Evolutionary conservation across 1,140 invertebrate species (phyloP), one percentile per base, ranked within the genome.

Genomic region (Teleogryllus occipitalis): DNA sequence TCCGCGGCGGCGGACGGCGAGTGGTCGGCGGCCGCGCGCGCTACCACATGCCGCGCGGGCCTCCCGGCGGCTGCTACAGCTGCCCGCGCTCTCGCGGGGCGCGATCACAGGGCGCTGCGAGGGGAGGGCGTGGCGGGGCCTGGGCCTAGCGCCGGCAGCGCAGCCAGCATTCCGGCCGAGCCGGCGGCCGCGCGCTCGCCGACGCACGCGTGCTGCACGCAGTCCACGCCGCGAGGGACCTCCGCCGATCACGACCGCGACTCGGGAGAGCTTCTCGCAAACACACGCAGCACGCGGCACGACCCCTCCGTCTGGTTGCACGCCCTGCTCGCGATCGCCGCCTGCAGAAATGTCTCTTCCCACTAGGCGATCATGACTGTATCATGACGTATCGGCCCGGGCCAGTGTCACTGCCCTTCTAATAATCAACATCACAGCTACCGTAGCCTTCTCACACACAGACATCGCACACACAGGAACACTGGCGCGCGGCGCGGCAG

Each of bases 371-470:
- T 54, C 54, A 65, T 65, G 54, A 65, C 39, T 18, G 65, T 78
- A 65, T 78, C 78, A 77, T 48, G 76, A 77, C 78, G 48, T 47
- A 78, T 73, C 78, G 72, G 54, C 47, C 47, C 78, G 65, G 54
- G 18, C 65, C 49, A 78, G 78, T 78, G 78, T 78, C 78, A 78
- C 78, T 78, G 78, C n/a, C 78, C 22, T 21, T 46, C 78, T 78
- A 78, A 78, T 78, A 47, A 78, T 49, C 78, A 73, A 27, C 78
- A 78, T 74, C 78, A 15, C 65, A 65, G 22, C 78, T 47, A 49
- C 54, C 54, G 54, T 65, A 65, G 54, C 54, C 54, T 65, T 65
- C 76, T 47, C 76, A 22, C 76, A 49, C 76, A 27, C 47, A 27
- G n/a, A 47, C 39, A 76, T 47, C 47, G 46, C 76, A 48, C 76